Conservation (phyloP, 2,888 invertebrate species). For the Exocentrus adspersus region DNA sequence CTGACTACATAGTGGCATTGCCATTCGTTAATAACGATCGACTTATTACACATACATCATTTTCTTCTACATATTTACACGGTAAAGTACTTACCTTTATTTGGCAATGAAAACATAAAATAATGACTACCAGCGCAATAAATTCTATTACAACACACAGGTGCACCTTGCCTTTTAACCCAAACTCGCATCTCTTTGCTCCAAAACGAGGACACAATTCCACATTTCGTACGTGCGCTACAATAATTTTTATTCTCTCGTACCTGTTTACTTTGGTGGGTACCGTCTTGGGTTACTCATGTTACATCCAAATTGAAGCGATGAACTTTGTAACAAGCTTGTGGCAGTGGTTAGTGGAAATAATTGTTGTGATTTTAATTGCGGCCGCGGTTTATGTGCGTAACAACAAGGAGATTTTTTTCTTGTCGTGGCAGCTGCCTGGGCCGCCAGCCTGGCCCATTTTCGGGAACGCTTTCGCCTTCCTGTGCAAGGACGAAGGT, state of each 20-base stretch:
- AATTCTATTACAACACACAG: slow-evolving; percentile 2
- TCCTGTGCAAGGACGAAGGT: slow-evolving; percentile 47
- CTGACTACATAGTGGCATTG: too few species aligned
- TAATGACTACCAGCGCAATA: background rate
- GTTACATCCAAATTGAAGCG: too few species aligned
- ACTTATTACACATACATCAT: too few species aligned
- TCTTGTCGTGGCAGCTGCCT: slow-evolving; percentile 41
- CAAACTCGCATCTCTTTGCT: background rate
- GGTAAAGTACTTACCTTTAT: too few species aligned
- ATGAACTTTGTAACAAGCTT: too few species aligned
- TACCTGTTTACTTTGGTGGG: background rate
- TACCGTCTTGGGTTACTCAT: too few species aligned
- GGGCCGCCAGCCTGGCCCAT: slow-evolving; percentile 47
- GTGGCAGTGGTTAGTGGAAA: slow-evolving; percentile 5
- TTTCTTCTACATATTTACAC: too few species aligned
- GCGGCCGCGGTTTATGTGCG: slow-evolving; percentile 17
- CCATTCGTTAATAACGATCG: too few species aligned
- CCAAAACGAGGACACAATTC: slow-evolving; percentile 11
- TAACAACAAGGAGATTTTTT: slow-evolving; percentile 35
- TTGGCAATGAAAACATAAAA: background rate
- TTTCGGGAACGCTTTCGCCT: slow-evolving; percentile 44
- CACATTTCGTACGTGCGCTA: background rate
- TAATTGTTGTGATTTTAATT: slow-evolving; percentile 6
- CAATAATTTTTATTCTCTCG: too few species aligned
- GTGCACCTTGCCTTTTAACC: background rate